These are phyloP conservation scores for Hedychridium roseum DNA, from an alignment of 2,888 invertebrate genomes.

Conservation along the genomic window DNA sequence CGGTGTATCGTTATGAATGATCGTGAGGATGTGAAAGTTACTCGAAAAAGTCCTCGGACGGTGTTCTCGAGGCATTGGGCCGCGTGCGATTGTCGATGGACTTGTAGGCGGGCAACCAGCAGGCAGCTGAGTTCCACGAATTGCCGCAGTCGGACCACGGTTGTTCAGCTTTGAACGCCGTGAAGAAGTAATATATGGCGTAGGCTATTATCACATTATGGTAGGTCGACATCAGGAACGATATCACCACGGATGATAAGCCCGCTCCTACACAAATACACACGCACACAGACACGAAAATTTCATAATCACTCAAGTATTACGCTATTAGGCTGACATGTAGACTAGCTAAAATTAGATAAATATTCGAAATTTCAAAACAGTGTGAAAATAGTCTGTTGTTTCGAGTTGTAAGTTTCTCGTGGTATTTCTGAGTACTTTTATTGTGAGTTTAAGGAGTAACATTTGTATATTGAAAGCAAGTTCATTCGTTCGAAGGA, in stretches of 20 bases:
- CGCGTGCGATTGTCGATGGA: constrained; percentile 69
- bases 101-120: constrained; percentile 77
- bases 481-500: constrained; percentile 8
- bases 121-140: constrained; percentile 81
- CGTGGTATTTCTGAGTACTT: too few relatives aligned
- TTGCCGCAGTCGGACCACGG: constrained; percentile 92
- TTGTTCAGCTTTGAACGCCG: constrained; percentile 85
- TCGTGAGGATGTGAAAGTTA: constrained; percentile 64
- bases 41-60: constrained; percentile 94
- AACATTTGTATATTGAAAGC: too few relatives aligned
- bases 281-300: too few relatives aligned
- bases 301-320: too few relatives aligned
- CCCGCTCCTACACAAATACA: constrained; percentile 91
- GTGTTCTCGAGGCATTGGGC: constrained; percentile 79
- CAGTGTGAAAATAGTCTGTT: too few relatives aligned
- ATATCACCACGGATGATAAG: constrained; percentile 91
- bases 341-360: too few relatives aligned
- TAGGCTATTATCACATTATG: constrained; percentile 96
- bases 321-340: too few relatives aligned
- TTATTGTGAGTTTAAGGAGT: too few relatives aligned
- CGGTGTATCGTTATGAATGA: not conserved
- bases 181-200: constrained; percentile 92
- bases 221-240: constrained; percentile 94
- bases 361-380: too few relatives aligned
- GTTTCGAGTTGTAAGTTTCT: too few relatives aligned